Percentiles rank a stretch among this genome's conserved stretches.
Evolutionary conservation across 2,113 vertebrate species (phyloP).

Genomic region (Charina bottae): DNA sequence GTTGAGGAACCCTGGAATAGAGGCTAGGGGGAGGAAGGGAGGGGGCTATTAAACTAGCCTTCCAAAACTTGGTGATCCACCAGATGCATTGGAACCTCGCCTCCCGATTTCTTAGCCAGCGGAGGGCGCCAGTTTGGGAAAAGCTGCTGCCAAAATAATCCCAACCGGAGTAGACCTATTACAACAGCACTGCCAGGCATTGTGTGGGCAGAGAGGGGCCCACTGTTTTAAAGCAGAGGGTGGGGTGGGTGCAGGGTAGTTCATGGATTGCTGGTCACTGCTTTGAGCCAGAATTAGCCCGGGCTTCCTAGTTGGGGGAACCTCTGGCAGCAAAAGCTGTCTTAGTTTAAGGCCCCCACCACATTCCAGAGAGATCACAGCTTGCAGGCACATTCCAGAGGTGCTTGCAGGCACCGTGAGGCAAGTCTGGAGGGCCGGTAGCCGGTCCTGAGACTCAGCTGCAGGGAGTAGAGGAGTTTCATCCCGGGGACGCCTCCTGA

Average conservation of each 20-base stretch:
- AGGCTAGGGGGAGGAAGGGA: background rate
- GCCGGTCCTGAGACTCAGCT: background rate
- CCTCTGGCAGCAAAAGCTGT: background rate
- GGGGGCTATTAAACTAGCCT: background rate
- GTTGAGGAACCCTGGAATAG: no score
- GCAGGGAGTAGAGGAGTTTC: background rate
- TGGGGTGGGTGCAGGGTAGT: no score
- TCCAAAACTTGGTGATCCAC: background rate
- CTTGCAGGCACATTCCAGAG: background rate
- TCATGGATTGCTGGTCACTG: background rate
- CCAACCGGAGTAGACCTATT: background rate
- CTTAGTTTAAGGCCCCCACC: background rate
- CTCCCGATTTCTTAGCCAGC: background rate
- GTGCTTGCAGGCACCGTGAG: background rate
- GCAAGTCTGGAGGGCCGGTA: background rate
- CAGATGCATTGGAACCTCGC: background rate
- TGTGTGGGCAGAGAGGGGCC: background rate
- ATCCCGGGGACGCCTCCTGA: no score
- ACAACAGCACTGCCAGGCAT: background rate
- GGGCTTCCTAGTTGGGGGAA: background rate
- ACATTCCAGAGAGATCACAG: background rate
- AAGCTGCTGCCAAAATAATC: background rate
- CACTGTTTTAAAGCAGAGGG: background rate
- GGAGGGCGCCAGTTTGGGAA: background rate
- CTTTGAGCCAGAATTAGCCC: background rate